These are phyloP conservation scores for Lissocephala sabroskyi DNA, from an alignment of 2,888 invertebrate species.

Conservation along the genomic window DNA sequence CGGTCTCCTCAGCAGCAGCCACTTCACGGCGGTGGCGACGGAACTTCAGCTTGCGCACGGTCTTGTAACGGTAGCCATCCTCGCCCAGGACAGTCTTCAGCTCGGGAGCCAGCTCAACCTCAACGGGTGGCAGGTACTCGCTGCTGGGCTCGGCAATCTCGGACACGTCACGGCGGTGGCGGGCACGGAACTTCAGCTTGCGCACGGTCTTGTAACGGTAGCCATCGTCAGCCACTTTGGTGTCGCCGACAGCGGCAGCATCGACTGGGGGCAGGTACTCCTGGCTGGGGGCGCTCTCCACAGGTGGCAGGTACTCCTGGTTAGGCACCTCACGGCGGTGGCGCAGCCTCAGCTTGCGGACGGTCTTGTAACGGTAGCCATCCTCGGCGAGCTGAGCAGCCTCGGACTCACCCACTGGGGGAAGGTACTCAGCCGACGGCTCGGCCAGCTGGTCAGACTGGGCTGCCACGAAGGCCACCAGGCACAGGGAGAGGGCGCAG, in stretches of 20 bases:
- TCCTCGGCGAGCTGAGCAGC: constrained; percentile 49
- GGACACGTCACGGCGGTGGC: constrained; percentile 69
- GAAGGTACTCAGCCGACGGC: constrained; percentile 59
- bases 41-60: constrained; percentile 53
- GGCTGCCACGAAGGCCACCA: constrained; percentile 47
- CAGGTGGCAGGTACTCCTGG: constrained; percentile 65
- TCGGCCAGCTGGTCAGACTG: constrained; percentile 38
- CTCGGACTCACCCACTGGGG: constrained; percentile 46
- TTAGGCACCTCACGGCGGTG: constrained; percentile 59
- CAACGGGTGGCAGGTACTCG: constrained; percentile 58
- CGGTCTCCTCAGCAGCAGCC: constrained; percentile 22
- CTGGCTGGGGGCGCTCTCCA: constrained; percentile 37
- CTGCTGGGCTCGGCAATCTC: constrained; percentile 53
- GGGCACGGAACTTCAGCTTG: constrained; percentile 62
- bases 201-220: constrained; percentile 70
- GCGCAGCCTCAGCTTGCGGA: constrained; percentile 54
- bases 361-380: constrained; percentile 63
- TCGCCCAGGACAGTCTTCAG: constrained; percentile 57
- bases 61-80: constrained; percentile 63
- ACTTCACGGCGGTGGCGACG: constrained; percentile 66
- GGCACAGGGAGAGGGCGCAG: constrained; percentile 42
- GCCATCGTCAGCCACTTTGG: constrained; percentile 64
- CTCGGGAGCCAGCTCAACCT: constrained; percentile 61
- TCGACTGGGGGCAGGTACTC: constrained; percentile 65
- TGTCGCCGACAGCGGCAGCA: constrained; percentile 41